Conservation (phyloP, 2,113 vertebrate species). For the Rhizomys pruinosus region DNA sequence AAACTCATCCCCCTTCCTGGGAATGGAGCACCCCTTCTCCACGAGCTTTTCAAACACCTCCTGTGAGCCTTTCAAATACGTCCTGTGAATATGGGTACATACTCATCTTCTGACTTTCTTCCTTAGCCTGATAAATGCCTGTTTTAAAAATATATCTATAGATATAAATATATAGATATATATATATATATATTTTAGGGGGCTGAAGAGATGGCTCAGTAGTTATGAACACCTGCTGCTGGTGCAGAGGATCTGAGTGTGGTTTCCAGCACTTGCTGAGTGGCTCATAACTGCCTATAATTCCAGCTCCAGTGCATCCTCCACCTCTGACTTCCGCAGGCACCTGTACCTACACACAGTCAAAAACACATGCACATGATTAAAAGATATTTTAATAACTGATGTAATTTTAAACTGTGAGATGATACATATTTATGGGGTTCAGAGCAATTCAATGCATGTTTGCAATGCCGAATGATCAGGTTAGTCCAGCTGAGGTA, state of each 20-base stretch:
- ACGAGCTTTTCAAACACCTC: neutral
- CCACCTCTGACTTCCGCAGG: neutral
- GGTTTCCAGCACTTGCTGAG: neutral
- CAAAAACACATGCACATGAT: neutral
- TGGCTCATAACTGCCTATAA: neutral
- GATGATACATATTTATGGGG: neutral
- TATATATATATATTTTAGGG: too few relatives aligned
- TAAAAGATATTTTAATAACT: neutral
- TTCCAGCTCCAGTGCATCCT: neutral
- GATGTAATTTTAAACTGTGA: neutral
- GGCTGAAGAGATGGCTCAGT: neutral
- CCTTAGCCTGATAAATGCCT: too few relatives aligned
- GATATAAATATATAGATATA: too few relatives aligned
- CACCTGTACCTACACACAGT: too few relatives aligned
- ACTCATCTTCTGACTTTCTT: neutral
- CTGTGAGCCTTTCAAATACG: neutral
- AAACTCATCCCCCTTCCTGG: neutral
- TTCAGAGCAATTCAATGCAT: neutral
- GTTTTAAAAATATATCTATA: neutral
- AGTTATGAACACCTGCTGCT: neutral
- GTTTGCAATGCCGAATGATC: neutral
- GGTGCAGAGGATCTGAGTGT: neutral
- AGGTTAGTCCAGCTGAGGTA: neutral
- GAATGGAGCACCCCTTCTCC: neutral
- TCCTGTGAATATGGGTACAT: neutral